Conservation (phyloP, 2,888 invertebrate genomes). For the Copidosoma aretas region DNA sequence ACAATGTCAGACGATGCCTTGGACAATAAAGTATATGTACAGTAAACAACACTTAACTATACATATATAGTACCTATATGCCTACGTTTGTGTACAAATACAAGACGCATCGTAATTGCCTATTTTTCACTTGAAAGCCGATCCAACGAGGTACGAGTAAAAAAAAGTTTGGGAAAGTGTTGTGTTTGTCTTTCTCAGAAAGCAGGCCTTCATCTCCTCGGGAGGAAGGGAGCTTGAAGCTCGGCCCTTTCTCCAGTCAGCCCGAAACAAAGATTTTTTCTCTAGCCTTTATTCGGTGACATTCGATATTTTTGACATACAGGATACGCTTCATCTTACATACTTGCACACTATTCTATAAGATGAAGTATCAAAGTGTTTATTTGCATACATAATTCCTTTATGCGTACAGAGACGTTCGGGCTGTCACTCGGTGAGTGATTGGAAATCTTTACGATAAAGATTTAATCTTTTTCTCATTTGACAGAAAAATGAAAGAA, state of each 20-base stretch:
- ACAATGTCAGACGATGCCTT: too few species aligned
- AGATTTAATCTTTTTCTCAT: too few species aligned
- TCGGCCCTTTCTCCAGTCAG: conserved; percentile 5
- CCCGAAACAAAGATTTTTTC: conserved; percentile 29
- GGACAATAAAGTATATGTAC: too few species aligned
- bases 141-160: background rate
- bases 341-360: conserved; percentile 1
- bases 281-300: conserved; percentile 25
- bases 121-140: conserved; percentile 14
- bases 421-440: too few species aligned
- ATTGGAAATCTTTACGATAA: too few species aligned
- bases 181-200: conserved; percentile 27
- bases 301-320: conserved; percentile 23
- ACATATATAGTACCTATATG: too few species aligned
- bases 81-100: background rate
- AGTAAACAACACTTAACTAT: too few species aligned
- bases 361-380: too few species aligned
- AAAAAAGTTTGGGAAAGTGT: conserved; percentile 17
- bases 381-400: too few species aligned
- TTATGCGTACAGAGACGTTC: too few species aligned
- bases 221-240: conserved; percentile 28
- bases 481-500: too few species aligned
- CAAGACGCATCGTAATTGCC: conserved; percentile 4
- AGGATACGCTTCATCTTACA: background rate
- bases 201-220: conserved; percentile 18